Evolutionary conservation across 2,113 vertebrate species (phyloP), one percentile per base, ranked within the genome.

Genomic region (Caretta caretta): DNA sequence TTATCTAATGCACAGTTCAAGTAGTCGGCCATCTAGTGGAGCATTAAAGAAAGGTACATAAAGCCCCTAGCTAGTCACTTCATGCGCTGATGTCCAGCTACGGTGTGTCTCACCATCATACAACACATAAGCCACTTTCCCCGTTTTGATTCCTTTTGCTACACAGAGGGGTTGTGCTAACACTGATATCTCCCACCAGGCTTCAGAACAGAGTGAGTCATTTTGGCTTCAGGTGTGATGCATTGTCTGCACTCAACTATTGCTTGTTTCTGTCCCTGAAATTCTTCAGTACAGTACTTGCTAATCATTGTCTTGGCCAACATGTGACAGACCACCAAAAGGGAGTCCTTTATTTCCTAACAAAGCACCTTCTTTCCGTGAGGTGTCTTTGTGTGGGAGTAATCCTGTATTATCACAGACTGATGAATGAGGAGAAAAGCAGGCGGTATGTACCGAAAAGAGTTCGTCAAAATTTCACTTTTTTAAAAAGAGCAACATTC

Each of bases 171-270:
- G 88, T 78, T 87, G 31, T 83, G 59, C 27, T 80, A 78, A 76
- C 87, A 83, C 62, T 87, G 80, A 76, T 90, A 79, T 84, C 54
- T 92, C 91, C 88, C 72, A 92, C 84, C 72, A 92, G 93, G 59
- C 80, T 94, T 92, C 50, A 31, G 76, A 97, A 80, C 90, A 93
- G 91, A 81, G 84, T 94, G 94, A 90, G 86, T 92, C 51, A 89
- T 93, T 38, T 90, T 93, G 90, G 90, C 84, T 94, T 86, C 90
- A 90, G 94, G 93, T 59, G 86, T 90, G 65, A 84, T 96, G 42
- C 78, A 54, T 29, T 27, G 57, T 92, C 69, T 83, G 22, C 53
- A 80, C 81, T 84, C 81, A 89, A 80, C 92, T 92, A 90, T 86
- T 87, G 88, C 89, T 56, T 88, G 49, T 22, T 35, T 78, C 80